phyloP scores from a whole-genome alignment of 2,888 invertebrate genomes.

The Sarcophaga carnaria region DNA sequence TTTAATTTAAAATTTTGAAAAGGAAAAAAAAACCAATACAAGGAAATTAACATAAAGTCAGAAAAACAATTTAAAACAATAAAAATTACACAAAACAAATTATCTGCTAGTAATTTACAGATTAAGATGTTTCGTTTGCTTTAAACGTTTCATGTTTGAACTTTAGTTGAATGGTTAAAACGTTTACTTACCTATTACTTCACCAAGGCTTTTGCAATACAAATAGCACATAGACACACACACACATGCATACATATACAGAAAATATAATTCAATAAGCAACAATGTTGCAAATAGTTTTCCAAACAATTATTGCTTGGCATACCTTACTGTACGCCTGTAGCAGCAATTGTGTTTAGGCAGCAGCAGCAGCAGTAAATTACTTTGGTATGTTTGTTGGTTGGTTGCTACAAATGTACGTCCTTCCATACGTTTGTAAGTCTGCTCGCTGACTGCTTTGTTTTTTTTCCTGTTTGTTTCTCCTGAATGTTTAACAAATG shows the following conservation, averaged over 20 bases:
- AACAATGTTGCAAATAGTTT: slow-evolving; percentile 7
- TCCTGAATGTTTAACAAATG: slow-evolving; percentile 34
- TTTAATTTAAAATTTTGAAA: too few species aligned
- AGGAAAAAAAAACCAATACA: not conserved
- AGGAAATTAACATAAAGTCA: not conserved
- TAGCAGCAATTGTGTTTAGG: slow-evolving; percentile 29
- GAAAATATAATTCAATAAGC: slow-evolving; percentile 14
- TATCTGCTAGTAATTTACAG: not conserved
- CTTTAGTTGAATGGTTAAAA: not conserved
- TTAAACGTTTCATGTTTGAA: not conserved
- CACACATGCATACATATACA: not conserved
- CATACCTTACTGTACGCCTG: slow-evolving; percentile 10
- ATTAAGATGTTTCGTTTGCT: not conserved
- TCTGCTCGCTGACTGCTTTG: not conserved
- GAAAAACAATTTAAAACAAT: too few species aligned
- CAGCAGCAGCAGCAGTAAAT: not conserved
- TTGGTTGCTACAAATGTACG: not conserved
- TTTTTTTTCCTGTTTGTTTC: not conserved
- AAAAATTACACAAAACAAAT: not conserved
- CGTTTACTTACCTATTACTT: not conserved
- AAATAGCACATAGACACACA: too few species aligned
- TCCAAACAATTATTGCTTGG: not conserved
- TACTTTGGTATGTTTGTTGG: slow-evolving; percentile 1
- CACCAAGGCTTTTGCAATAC: not conserved
- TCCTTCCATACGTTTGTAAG: not conserved